Evolutionary conservation across 64 coral and sea anemone species (phyloP).

Genomic region (Stichodactyla helianthus): DNA sequence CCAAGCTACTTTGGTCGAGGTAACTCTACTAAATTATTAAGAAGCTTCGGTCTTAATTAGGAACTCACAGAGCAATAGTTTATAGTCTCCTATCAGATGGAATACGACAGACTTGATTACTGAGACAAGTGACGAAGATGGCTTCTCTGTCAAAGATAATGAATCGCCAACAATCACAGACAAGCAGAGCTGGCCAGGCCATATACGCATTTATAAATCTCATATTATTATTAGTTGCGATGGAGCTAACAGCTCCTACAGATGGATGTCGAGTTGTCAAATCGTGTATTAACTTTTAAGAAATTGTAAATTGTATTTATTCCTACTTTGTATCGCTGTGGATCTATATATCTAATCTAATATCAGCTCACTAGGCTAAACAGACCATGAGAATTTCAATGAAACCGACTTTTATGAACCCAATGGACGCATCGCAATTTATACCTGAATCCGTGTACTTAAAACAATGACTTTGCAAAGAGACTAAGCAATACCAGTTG

Average conservation of each 20-base stretch:
- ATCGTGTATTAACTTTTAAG: neutral
- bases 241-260: neutral
- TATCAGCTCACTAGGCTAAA: neutral
- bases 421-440: neutral
- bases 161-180: neutral
- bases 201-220: neutral
- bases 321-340: neutral
- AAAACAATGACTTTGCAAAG: neutral
- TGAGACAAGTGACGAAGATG: neutral
- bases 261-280: neutral
- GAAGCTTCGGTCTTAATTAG: conserved; percentile 11
- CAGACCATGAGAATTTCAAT: neutral
- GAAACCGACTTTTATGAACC: neutral
- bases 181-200: neutral
- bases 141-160: neutral
- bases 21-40: conserved; percentile 11
- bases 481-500: neutral
- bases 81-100: conserved; percentile 1
- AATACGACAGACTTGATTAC: neutral
- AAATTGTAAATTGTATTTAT: neutral
- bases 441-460: neutral
- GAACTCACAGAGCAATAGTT: conserved; percentile 2
- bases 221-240: neutral
- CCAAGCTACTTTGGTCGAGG: neutral
- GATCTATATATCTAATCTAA: conserved; percentile 3